Conservation (phyloP, 2,797 vertebrate species). For the Oryzias sinensis region DNA sequence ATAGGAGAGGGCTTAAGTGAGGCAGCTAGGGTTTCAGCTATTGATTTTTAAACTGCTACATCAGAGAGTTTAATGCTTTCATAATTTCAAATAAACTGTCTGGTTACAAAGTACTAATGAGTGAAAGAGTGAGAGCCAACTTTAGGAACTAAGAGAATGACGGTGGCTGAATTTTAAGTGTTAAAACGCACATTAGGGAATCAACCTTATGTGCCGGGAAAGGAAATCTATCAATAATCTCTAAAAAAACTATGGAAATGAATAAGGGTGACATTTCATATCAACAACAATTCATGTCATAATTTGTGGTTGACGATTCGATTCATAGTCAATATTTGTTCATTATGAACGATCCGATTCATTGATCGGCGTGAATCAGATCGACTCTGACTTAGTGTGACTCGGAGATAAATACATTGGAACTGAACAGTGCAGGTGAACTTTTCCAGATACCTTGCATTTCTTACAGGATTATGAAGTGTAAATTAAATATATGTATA, state of each 20-base stretch:
- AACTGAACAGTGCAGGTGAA: too few species aligned
- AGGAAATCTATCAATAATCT: constrained; percentile 34
- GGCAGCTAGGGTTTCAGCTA: constrained; percentile 81
- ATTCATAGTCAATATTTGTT: too few species aligned
- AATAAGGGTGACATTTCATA: not conserved
- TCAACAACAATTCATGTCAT: too few species aligned
- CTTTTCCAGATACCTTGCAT: too few species aligned
- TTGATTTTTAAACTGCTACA: constrained; percentile 86
- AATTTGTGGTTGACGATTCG: too few species aligned
- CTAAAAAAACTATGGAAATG: constrained; percentile 5
- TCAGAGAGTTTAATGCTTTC: constrained; percentile 85
- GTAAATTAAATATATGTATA: too few species aligned
- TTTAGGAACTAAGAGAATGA: constrained; percentile 55
- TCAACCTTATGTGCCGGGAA: constrained; percentile 45
- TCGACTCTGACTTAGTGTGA: too few species aligned
- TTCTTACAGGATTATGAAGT: too few species aligned
- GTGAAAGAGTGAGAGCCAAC: constrained; percentile 67
- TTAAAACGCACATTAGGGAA: constrained; percentile 47
- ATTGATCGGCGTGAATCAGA: too few species aligned
- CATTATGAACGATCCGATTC: too few species aligned
- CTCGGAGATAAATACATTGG: too few species aligned
- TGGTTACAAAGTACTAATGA: constrained; percentile 81
- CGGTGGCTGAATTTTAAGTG: constrained; percentile 65
- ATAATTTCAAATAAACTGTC: constrained; percentile 87
- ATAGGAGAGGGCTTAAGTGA: constrained; percentile 80